These are phyloP conservation scores for Hyposmocoma kahamanoa DNA, from an alignment of 1,140 invertebrate genomes.

Conservation along the genomic window DNA sequence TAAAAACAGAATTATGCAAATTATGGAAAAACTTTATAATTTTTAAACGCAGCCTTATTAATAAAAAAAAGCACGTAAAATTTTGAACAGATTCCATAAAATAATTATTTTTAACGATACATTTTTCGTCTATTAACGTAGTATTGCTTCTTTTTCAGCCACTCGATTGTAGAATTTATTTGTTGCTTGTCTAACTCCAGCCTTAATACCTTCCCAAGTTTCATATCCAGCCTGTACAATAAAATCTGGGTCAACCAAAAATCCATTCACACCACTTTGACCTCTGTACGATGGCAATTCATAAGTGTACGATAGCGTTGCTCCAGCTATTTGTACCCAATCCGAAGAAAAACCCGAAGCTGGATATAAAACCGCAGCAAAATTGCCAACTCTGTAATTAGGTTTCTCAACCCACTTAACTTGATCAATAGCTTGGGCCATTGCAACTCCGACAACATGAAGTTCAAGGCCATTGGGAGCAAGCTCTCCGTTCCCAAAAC, in stretches of 20 bases:
- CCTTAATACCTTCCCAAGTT: not conserved
- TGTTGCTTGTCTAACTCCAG: not conserved
- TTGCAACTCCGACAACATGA: not conserved
- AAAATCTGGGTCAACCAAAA: not conserved
- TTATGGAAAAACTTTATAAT: no score
- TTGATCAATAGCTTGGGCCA: not conserved
- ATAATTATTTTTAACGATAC: no score
- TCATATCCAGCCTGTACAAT: not conserved
- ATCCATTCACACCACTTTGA: not conserved
- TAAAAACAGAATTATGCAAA: no score
- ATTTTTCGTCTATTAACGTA: no score
- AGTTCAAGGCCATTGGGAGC: not conserved
- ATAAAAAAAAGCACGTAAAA: no score
- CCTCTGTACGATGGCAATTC: not conserved
- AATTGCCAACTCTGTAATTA: not conserved
- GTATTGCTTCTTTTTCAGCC: no score
- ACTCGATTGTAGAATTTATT: no score
- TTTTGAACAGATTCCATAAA: no score
- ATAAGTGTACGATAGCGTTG: not conserved
- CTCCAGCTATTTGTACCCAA: not conserved
- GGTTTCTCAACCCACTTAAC: not conserved
- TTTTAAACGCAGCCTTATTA: no score
- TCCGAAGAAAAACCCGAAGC: not conserved
- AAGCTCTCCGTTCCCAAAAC: not conserved
- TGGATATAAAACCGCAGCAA: not conserved